phyloP scores from a whole-genome alignment of 2,113 vertebrate genomes.

The Tragelaphus buxtoni region DNA sequence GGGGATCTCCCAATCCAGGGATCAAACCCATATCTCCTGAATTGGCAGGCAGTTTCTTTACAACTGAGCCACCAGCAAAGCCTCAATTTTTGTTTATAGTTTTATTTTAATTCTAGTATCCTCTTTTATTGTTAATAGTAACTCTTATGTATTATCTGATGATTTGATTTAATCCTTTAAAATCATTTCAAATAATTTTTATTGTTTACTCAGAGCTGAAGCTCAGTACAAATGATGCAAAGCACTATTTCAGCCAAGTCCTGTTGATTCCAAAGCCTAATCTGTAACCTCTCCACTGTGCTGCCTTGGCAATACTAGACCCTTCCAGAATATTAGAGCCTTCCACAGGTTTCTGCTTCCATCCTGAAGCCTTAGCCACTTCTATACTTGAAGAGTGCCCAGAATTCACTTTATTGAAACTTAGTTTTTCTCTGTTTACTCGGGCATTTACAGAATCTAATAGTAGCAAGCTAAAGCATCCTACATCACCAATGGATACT shows the following conservation, averaged over 20 bases:
- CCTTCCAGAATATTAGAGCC: neutral
- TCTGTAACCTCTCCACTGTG: neutral
- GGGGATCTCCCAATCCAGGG: neutral
- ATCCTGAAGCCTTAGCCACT: neutral
- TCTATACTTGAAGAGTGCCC: neutral
- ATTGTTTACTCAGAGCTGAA: neutral
- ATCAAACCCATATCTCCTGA: neutral
- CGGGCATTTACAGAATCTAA: neutral
- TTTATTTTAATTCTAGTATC: neutral
- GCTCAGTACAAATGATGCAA: neutral
- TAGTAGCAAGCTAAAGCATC: neutral
- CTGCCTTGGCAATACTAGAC: neutral
- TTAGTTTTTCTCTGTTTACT: neutral
- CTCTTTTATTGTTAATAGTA: neutral
- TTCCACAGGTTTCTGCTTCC: neutral
- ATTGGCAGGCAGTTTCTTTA: neutral
- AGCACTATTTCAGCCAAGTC: neutral
- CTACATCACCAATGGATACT: neutral
- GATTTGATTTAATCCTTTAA: neutral
- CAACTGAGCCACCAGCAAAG: neutral
- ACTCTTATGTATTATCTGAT: neutral
- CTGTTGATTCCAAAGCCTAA: neutral
- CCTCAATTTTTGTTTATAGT: neutral
- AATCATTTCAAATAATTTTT: neutral
- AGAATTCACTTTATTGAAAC: neutral